Evolutionary conservation across 2,113 vertebrate species (phyloP), one percentile per base, ranked within the genome.

Genomic region (Bubo scandiacus): DNA sequence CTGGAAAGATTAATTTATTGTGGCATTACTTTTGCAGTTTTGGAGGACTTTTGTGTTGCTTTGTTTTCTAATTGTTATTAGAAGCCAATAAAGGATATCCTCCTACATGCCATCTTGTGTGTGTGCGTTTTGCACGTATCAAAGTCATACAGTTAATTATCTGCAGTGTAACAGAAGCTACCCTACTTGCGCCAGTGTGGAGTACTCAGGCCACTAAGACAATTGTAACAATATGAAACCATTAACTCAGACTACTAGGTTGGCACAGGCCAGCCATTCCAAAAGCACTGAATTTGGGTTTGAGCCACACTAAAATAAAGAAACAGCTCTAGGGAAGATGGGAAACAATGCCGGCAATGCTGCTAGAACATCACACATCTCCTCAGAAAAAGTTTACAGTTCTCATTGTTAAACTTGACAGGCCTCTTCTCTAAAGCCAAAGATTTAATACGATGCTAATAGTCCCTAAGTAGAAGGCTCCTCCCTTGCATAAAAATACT

Each of bases 331-430:
- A 88, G 74, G 78, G 43, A 93, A 93, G 90, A 91, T 30, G 45
- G 34, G 34, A 90, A 90, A 95, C 90, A 85, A 81, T 89, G 83
- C 6, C 1, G 6, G 32, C 81, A 70, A 58, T 1, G 38, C 40
- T 94, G 47, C 70, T 75, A 42, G 73, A 86, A 86, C 83, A 93
- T 92, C 77, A 59, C 36, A 43, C 66, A 45, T 75, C 86, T 92
- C 57, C 73, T 86, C 77, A 65, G 88, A 94, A 90, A 62, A 91
- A 89, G 43, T 79, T 92, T 84, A 47, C 26, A 14, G 47, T 91
- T 91, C 40, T 92, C 40, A 57, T 91, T 84, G 88, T 95, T 84
- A 78, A 86, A 95, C 21, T 86, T 86, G 86, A 89, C 84, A 86
- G 42, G 27, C 38, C 6, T 54, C 58, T 88, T 81, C 59, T 80